Evolutionary conservation across 2,113 vertebrate species (phyloP).

Genomic region (Daubentonia madagascariensis): DNA sequence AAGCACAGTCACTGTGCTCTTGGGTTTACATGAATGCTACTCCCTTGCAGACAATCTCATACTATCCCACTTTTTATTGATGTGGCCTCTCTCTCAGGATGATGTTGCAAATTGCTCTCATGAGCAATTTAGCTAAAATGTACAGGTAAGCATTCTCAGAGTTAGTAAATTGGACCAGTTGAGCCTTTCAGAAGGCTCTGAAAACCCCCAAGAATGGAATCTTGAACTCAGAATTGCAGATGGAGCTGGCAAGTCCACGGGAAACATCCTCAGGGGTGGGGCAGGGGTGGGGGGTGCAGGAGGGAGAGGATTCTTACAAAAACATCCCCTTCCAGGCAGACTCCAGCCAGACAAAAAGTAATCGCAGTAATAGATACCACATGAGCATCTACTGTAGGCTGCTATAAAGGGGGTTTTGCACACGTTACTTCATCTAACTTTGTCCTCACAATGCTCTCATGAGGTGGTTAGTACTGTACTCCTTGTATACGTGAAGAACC

Average conservation of each 20-base stretch:
- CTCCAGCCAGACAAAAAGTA: not conserved
- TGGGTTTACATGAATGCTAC: not conserved
- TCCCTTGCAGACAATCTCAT: too few relatives aligned
- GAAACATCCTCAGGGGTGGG: not conserved
- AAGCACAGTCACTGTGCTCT: slow-evolving; percentile 16
- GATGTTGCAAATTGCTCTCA: not conserved
- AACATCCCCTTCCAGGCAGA: not conserved
- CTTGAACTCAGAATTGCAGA: not conserved
- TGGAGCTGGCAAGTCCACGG: not conserved
- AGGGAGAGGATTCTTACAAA: not conserved
- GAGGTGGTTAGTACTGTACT: not conserved
- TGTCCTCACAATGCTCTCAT: rapidly evolving
- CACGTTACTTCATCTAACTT: too few relatives aligned
- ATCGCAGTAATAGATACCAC: rapidly evolving
- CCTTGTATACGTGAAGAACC: not conserved
- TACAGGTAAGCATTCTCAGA: not conserved
- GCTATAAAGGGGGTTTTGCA: rapidly evolving
- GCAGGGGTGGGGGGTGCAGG: rapidly evolving
- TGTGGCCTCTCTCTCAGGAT: not conserved
- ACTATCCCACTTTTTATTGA: not conserved
- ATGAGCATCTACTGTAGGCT: rapidly evolving
- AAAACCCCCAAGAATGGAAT: not conserved
- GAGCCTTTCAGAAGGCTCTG: not conserved
- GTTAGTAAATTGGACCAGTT: not conserved
- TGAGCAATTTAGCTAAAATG: not conserved